A percentile compares a stretch with the other conserved stretches of the same genome.
Conservation (phyloP, 2,113 vertebrate species). For the Nycticryphes semicollaris region DNA sequence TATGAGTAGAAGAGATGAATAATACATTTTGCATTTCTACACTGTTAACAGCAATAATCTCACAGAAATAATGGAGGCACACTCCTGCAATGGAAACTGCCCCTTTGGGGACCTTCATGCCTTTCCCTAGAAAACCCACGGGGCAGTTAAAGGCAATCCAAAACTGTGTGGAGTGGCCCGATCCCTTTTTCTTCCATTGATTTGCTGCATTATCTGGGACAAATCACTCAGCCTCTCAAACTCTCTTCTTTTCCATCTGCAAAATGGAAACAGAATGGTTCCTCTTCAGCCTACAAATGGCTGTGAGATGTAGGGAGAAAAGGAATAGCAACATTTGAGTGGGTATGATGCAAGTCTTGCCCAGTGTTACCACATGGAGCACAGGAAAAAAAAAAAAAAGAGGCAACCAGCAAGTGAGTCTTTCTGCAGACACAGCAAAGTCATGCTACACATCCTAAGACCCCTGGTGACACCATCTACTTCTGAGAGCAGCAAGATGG, state of each 20-base stretch:
- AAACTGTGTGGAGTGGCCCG: neutral
- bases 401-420: neutral
- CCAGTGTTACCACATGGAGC: neutral
- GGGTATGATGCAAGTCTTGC: neutral
- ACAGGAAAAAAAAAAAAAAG: neutral
- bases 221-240: neutral
- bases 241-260: neutral
- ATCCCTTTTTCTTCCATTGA: neutral
- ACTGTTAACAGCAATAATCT: slow-evolving; percentile 26
- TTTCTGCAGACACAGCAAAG: neutral
- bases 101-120: neutral
- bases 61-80: slow-evolving; percentile 26
- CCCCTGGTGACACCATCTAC: fast-evolving
- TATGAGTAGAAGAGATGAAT: slow-evolving; percentile 58
- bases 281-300: neutral
- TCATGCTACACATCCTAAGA: neutral
- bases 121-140: neutral
- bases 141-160: slow-evolving; percentile 4
- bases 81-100: neutral
- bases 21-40: slow-evolving; percentile 52
- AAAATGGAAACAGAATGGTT: neutral
- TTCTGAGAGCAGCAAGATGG: neutral
- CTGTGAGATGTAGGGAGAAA: neutral
- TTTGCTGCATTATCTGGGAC: neutral
- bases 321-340: neutral